Evolutionary conservation across 2,113 vertebrate species (phyloP).

Genomic region (Salvator merianae): DNA sequence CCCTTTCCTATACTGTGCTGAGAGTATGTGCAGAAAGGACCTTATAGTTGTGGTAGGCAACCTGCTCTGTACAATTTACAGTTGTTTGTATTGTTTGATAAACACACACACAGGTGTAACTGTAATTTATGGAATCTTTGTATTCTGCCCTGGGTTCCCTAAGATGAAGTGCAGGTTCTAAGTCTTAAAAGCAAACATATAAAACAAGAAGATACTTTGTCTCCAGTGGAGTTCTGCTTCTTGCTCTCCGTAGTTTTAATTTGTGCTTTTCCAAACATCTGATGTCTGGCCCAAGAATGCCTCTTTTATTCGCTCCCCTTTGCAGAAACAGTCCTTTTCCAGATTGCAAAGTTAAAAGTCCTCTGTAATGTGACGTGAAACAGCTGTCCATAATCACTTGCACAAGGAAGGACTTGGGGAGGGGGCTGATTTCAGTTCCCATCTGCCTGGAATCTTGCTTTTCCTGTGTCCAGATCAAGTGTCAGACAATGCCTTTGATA

Average conservation of each 20-base stretch:
- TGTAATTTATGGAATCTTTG: not conserved
- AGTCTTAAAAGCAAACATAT: not conserved
- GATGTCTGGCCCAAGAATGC: conserved; percentile 43
- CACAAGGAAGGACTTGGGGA: conserved; percentile 79
- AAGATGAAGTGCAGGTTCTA: not conserved
- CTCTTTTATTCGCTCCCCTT: conserved; percentile 15
- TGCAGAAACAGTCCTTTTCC: conserved; percentile 60
- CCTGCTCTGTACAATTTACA: not conserved
- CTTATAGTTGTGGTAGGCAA: not conserved
- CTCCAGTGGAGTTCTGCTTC: conserved; percentile 76
- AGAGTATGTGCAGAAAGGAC: conserved; percentile 5
- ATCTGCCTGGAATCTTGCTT: conserved; percentile 85
- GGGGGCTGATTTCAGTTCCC: conserved; percentile 86
- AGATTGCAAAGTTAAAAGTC: conserved; percentile 84
- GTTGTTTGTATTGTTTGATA: too few relatives aligned
- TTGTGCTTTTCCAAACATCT: conserved; percentile 37
- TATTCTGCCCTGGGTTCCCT: not conserved
- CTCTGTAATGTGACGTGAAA: conserved; percentile 84
- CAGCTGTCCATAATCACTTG: conserved; percentile 84
- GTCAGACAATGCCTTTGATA: conserved; percentile 84
- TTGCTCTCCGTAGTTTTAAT: conserved; percentile 35
- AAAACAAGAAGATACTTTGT: conserved; percentile 55
- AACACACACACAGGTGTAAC: not conserved
- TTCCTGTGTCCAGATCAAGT: conserved; percentile 84
- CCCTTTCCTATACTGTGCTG: too few relatives aligned